Base-by-base conservation (phyloP, 2,888 invertebrate species). In the Sympetrum striolatum region DNA sequence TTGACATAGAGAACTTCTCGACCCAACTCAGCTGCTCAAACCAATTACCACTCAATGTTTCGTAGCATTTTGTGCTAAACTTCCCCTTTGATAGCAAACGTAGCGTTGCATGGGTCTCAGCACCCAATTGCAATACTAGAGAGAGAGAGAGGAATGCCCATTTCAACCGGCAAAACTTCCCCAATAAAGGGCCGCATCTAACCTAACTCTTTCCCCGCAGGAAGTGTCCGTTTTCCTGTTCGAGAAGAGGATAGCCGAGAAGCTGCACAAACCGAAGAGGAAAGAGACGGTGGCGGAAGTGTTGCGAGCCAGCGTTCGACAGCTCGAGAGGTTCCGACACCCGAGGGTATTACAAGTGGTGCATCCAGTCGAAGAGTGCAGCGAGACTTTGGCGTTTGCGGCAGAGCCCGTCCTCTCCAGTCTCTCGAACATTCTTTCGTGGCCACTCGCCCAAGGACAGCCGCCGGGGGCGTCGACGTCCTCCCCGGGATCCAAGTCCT, bases 181-280 rank as follows among this genome's bases (percentile, higher is more conserved):
- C 18, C 18, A 18, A 5, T 53, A 18, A 53, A 53, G 18, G 18
- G 18, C 0, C 18, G 18, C 53, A 53, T 53, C 18, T 53, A 18
- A 53, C 53, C 53, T 4, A 53, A 53, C 90, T 91, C 91, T 91
- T 92, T 92, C 92, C 92, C 94, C 94, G 14, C 95, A 98, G 98
- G 98, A 98, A 94, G 98, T 97, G 91, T 98, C 98, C 0, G 96
- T 99, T 92, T 98, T 98, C 94, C 95, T 98, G 91, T 98, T 98
- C 94, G 98, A 99, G 94, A 99, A 99, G 94, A 96, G 97, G 92
- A 96, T 97, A 91, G 98, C 98, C 0, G 98, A 98, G 93, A 98
- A 98, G 93, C 94, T 98, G 80, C 98, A 98, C 94, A 98, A 98
- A 93, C 98, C 98, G 5, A 97, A 98, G 92, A 95, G 98, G 91